A percentile compares a stretch with the other conserved stretches of the same genome.
These are phyloP conservation scores for Drosophila athabasca DNA, from an alignment of 1,140 invertebrate species.

Conservation along the genomic window DNA sequence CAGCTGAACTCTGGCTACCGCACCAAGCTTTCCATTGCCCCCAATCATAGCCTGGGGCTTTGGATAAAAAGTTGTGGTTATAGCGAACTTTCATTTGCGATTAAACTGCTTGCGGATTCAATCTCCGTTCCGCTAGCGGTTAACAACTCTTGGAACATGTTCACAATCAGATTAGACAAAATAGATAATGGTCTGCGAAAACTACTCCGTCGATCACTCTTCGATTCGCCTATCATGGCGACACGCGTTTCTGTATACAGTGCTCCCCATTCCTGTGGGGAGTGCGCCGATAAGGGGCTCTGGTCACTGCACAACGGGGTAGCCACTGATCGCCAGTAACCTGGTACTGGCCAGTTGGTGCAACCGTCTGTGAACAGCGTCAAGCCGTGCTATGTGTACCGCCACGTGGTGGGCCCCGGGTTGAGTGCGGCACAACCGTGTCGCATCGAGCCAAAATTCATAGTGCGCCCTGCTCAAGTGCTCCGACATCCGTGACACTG, in stretches of 20 bases:
- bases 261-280: constrained; percentile 12
- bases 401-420: constrained; percentile 83
- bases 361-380: constrained; percentile 83
- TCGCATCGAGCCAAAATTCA: constrained; percentile 79
- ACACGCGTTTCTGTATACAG: constrained; percentile 25
- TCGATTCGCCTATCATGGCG: constrained; percentile 20
- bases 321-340: constrained; percentile 83
- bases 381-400: constrained; percentile 83
- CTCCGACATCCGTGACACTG: constrained; percentile 57
- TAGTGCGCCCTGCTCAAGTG: constrained; percentile 81
- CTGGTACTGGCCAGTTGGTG: constrained; percentile 83
- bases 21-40: constrained; percentile 78
- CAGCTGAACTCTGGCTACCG: constrained; percentile 45
- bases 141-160: constrained; percentile 71
- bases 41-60: constrained; percentile 48
- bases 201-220: constrained; percentile 15
- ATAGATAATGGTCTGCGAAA: background rate
- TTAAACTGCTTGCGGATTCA: constrained; percentile 47
- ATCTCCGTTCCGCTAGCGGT: constrained; percentile 41
- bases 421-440: constrained; percentile 75
- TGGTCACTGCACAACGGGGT: constrained; percentile 83
- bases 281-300: constrained; percentile 68
- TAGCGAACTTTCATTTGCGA: constrained; percentile 58
- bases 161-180: constrained; percentile 4
- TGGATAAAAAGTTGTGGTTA: constrained; percentile 81